A percentile compares a stretch with the other conserved stretches of the same genome.
Evolutionary conservation across 1,140 invertebrate species (phyloP).

Genomic region (Saccostrea glomerata): DNA sequence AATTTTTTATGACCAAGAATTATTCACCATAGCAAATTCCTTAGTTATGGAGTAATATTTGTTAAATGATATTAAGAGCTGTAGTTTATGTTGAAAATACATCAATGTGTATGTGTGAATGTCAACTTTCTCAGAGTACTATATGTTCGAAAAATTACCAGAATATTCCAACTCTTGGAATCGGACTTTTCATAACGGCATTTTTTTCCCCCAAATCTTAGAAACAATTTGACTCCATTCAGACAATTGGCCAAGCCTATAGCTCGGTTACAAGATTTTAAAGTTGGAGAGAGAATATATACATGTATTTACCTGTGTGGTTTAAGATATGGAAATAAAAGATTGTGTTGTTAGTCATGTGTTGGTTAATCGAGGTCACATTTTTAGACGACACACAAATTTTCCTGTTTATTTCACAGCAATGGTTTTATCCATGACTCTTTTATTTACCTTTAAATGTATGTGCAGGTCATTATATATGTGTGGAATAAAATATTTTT

Average conservation of each 20-base stretch:
- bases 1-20: constrained; percentile 12
- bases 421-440: constrained; percentile 7
- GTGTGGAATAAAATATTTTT: constrained; percentile 4
- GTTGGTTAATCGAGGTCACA: constrained; percentile 31
- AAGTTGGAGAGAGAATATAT: constrained; percentile 26
- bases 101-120: not conserved
- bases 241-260: not conserved
- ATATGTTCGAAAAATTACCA: not conserved
- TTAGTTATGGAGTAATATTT: not conserved
- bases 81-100: not conserved
- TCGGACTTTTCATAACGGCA: not conserved
- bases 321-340: constrained; percentile 39
- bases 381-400: constrained; percentile 22
- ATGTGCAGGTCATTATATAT: not conserved
- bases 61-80: not conserved
- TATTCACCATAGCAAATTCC: not conserved
- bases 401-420: constrained; percentile 34
- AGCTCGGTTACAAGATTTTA: not conserved
- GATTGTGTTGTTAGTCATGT: constrained; percentile 34
- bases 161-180: not conserved
- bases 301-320: constrained; percentile 35
- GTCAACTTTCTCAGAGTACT: too few species aligned
- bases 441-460: constrained; percentile 18
- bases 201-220: not conserved
- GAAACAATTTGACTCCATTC: not conserved